Percentiles rank a stretch among this genome's conserved stretches.
Evolutionary conservation across 64 coral and sea anemone species (phyloP).

Genomic region (Acropora tenuis): DNA sequence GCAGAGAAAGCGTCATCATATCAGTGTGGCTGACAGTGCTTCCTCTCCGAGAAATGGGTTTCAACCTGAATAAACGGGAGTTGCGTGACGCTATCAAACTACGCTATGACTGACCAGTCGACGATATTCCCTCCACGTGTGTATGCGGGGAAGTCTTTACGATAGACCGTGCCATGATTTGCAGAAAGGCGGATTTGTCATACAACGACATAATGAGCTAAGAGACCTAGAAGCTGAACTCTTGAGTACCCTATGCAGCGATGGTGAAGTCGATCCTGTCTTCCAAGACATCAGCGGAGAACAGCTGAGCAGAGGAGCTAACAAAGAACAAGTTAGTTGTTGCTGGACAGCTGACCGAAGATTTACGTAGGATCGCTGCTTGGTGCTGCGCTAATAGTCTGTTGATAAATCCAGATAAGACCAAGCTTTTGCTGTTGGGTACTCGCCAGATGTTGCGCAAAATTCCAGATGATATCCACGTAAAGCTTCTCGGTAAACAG

Average conservation of each 20-base stretch:
- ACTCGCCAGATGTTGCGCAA: too few relatives aligned
- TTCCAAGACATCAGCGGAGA: slow-evolving; percentile 15
- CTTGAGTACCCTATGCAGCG: neutral
- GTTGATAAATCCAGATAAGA: too few relatives aligned
- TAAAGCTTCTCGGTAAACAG: too few relatives aligned
- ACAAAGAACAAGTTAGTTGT: neutral
- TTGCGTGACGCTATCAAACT: neutral
- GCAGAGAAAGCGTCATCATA: neutral
- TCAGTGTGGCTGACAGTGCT: neutral
- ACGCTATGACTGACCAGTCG: slow-evolving; percentile 19
- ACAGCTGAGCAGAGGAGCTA: slow-evolving; percentile 2
- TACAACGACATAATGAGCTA: neutral
- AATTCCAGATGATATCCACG: too few relatives aligned
- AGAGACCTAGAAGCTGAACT: neutral
- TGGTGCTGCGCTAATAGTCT: too few relatives aligned
- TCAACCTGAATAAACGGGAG: neutral
- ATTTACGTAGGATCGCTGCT: too few relatives aligned
- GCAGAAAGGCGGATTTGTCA: neutral
- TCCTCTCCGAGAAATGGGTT: neutral
- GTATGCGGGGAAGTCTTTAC: neutral
- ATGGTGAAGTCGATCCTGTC: neutral
- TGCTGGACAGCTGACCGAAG: too few relatives aligned
- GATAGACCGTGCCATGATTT: slow-evolving; percentile 28
- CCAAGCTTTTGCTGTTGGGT: too few relatives aligned
- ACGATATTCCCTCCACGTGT: neutral